Evolutionary conservation across 2,888 invertebrate species (phyloP).

Genomic region (Noctua janthina): DNA sequence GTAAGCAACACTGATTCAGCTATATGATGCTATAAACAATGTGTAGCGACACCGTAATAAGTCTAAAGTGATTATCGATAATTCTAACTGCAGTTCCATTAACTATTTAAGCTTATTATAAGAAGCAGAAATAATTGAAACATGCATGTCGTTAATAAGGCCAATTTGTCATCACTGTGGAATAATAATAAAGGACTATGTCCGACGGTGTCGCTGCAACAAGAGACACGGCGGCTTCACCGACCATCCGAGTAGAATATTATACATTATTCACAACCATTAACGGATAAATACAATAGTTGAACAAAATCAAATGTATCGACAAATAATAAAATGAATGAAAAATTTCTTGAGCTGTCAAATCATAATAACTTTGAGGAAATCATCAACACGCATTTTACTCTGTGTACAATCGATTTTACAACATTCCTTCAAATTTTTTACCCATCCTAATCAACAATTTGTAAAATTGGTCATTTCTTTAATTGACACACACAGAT

Average conservation of each 20-base stretch:
- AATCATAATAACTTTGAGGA: conserved; percentile 53
- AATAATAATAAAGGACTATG: conserved; percentile 23
- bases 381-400: conserved; percentile 48
- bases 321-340: conserved; percentile 49
- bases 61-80: conserved; percentile 29
- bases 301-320: conserved; percentile 47
- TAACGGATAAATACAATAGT: conserved; percentile 56
- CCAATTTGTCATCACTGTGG: conserved; percentile 48
- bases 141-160: conserved; percentile 48
- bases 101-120: conserved; percentile 48
- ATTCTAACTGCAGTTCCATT: conserved; percentile 37
- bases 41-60: conserved; percentile 51
- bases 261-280: conserved; percentile 72
- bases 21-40: conserved; percentile 30
- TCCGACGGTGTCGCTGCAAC: conserved; percentile 41
- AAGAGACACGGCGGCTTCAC: conserved; percentile 26
- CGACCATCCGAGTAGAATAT: conserved; percentile 35
- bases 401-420: conserved; percentile 48
- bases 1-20: conserved; percentile 53
- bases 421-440: conserved; percentile 47
- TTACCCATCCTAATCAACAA: conserved; percentile 70
- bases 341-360: conserved; percentile 62
- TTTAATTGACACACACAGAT: conserved; percentile 76
- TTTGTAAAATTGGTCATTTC: conserved; percentile 80
- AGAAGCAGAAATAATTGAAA: conserved; percentile 56